A percentile compares a stretch with the other conserved stretches of the same genome.
Evolutionary conservation across 2,888 invertebrate genomes (phyloP).

Genomic region (Pardosa pseudoannulata): DNA sequence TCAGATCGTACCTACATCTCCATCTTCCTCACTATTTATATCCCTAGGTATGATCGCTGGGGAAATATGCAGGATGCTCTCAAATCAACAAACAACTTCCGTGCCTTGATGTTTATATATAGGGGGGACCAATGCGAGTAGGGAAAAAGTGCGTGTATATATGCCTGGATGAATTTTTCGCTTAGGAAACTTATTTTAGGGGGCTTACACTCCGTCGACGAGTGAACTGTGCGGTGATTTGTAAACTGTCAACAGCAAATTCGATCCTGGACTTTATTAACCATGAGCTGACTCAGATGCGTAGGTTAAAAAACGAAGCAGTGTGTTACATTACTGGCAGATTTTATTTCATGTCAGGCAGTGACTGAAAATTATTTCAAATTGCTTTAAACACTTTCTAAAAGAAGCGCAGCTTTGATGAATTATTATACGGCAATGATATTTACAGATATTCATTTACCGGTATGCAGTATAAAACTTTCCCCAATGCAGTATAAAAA

Average conservation of each 20-base stretch:
- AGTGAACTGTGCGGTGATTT: conserved; percentile 22
- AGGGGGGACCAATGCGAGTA: conserved; percentile 3
- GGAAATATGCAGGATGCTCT: conserved; percentile 65
- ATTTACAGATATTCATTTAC: too few relatives aligned
- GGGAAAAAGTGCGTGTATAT: conserved; percentile 6
- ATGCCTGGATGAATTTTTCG: conserved; percentile 43
- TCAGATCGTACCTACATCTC: conserved; percentile 9
- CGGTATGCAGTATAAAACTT: too few relatives aligned
- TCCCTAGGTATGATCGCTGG: conserved; percentile 35
- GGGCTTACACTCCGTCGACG: conserved; percentile 7
- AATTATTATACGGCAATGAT: too few relatives aligned
- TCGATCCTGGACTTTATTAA: conserved; percentile 1
- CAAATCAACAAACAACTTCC: conserved; percentile 69
- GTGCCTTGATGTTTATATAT: conserved; percentile 39
- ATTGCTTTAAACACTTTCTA: too few relatives aligned
- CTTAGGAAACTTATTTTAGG: conserved; percentile 18
- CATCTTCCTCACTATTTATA: conserved; percentile 62
- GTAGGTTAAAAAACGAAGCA: not conserved
- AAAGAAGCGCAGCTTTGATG: too few relatives aligned
- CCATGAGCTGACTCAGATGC: not conserved
- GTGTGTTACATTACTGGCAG: not conserved
- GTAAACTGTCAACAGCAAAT: conserved; percentile 26
- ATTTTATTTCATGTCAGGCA: too few relatives aligned
- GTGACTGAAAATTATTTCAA: too few relatives aligned
- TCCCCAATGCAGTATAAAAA: too few relatives aligned